Evolutionary conservation across 2,797 vertebrate species (phyloP).

Genomic region (Pipistrellus nathusii): DNA sequence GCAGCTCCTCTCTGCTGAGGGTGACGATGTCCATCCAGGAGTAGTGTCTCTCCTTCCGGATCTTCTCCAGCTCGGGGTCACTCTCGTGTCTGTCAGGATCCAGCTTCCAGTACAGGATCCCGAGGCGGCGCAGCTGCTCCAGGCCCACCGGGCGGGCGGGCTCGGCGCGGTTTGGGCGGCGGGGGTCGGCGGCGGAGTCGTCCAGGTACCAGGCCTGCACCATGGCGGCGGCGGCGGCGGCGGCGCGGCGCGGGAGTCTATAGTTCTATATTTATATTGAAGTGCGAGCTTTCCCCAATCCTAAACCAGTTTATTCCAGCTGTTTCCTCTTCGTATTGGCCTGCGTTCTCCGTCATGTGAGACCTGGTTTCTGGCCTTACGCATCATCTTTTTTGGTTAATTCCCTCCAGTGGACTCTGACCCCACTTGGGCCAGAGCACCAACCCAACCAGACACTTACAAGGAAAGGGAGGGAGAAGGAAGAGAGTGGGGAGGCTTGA

Average conservation of each 20-base stretch:
- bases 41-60: conserved; percentile 93
- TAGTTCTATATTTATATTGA: neutral
- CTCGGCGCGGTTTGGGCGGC: conserved; percentile 86
- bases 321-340: neutral
- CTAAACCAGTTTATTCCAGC: too few relatives aligned
- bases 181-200: conserved; percentile 86
- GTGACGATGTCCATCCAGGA: conserved; percentile 95
- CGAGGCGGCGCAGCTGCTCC: conserved; percentile 85
- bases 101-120: conserved; percentile 92
- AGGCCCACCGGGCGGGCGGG: conserved; percentile 86
- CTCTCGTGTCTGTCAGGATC: conserved; percentile 94
- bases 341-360: neutral
- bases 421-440: neutral
- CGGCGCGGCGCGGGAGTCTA: neutral
- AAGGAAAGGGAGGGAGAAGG: neutral
- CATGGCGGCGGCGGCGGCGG: neutral
- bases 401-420: neutral
- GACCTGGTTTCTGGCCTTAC: neutral
- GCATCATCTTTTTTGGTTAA: neutral
- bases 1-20: conserved; percentile 91
- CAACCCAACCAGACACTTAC: neutral
- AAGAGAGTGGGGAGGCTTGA: neutral
- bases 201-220: conserved; percentile 94
- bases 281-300: too few relatives aligned
- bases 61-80: conserved; percentile 92